Base-by-base conservation (phyloP, 2,797 vertebrate species). In the Scomberomorus guttatus region DNA sequence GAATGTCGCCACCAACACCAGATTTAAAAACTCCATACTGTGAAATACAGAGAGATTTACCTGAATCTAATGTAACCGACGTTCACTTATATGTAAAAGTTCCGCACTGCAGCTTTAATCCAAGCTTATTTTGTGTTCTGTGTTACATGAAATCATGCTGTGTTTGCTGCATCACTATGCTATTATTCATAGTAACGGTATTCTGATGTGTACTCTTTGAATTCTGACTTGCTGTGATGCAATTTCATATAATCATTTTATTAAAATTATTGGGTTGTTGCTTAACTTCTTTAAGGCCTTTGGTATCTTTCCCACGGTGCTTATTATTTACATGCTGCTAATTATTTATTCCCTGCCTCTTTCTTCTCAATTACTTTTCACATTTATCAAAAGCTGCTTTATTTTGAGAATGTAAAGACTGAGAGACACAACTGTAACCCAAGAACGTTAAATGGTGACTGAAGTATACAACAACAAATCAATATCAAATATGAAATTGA, bases 161-260 rank as follows among this genome's bases (percentile, higher is more conserved):
- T 83, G 82, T 90, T 92, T 92, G 89, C 90, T 92, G 89, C 88
- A 90, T 93, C 89, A 91, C 83, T 87, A 65, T 72, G 82, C 83
- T 83, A 14, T 39, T 85, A 70, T 27, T 87, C 44, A 13, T 58
- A 63, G n/a, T 68, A 52, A 66, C 20, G 14, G 18, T 67, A 66
- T 32, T 77, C 48, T 25, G 37, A 17, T 86, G 71, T n/a, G 17
- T 37, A 48, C 39, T 58, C 22, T 9, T 48, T 29, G 6, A 56
- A 58, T 56, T 62, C 55, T 54, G 48, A 69, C 50, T 50, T 24
- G 44, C 54, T 82, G 22, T 46, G 55, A 52, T 55, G 24, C 46
- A 37, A 64, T 39, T 61, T 3, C 61, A 39, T 54, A 2, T 24
- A 42, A 17, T 39, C 18, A 13, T 37, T 20, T 54, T 37, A 25